phyloP scores from a whole-genome alignment of 2,888 invertebrate genomes.

The Prenolepis imparis region DNA sequence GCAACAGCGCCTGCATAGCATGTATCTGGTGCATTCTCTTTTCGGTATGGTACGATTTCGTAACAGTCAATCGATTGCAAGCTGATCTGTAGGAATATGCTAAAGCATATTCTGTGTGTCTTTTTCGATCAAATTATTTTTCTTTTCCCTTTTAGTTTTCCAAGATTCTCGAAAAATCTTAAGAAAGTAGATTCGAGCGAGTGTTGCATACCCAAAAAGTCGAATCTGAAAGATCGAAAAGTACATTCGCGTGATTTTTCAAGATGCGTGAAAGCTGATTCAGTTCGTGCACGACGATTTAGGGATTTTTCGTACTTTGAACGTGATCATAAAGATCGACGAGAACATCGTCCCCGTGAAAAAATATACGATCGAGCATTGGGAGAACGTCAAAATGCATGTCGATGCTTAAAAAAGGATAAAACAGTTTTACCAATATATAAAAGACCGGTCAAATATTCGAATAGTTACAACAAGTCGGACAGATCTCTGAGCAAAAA shows the following conservation, averaged over 20 bases:
- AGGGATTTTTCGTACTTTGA: not conserved
- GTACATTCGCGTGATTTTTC: not conserved
- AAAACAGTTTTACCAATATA: not conserved
- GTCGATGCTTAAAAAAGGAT: not conserved
- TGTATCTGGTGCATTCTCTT: slow-evolving; percentile 78
- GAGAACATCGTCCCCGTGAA: not conserved
- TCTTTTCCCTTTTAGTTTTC: slow-evolving; percentile 45
- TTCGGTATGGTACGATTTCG: slow-evolving; percentile 74
- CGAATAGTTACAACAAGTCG: not conserved
- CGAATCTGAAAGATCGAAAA: not conserved
- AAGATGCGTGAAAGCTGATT: not conserved
- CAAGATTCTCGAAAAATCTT: slow-evolving; percentile 5
- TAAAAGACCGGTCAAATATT: not conserved
- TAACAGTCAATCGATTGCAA: not conserved
- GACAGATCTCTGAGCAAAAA: not conserved
- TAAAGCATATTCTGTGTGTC: not conserved
- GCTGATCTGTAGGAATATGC: not conserved
- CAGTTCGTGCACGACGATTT: not conserved
- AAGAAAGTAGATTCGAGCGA: slow-evolving; percentile 54
- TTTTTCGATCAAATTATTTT: not conserved
- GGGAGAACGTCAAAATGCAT: not conserved
- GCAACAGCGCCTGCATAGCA: slow-evolving; percentile 77
- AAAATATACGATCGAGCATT: not conserved
- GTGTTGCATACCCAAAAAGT: slow-evolving; percentile 22
- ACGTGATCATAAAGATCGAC: not conserved